A percentile compares a stretch with the other conserved stretches of the same genome.
phyloP scores from a whole-genome alignment of 1,140 invertebrate genomes.

The Drosophila lowei region DNA sequence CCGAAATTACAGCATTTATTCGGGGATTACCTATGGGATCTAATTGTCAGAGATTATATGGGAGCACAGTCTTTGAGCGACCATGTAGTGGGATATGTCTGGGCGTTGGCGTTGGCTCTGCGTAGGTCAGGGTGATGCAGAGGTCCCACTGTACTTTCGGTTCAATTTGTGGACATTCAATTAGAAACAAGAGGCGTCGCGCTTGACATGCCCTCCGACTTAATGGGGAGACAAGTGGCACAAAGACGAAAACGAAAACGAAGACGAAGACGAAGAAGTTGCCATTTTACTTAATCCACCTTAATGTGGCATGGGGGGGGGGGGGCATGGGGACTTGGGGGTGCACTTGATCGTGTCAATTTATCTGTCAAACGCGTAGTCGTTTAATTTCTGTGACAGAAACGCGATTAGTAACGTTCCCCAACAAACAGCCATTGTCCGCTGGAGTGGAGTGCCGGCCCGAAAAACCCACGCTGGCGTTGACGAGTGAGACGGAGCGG shows the following conservation, averaged over 20 bases:
- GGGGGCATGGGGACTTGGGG: slow-evolving; percentile 10
- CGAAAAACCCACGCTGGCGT: slow-evolving; percentile 30
- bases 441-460: slow-evolving; percentile 7
- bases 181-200: no score
- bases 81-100: neutral
- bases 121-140: slow-evolving; percentile 42
- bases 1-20: no score
- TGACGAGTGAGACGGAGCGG: slow-evolving; percentile 35
- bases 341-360: slow-evolving; percentile 76
- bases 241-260: no score
- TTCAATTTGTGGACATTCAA: slow-evolving; percentile 12
- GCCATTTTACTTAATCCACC: slow-evolving; percentile 72
- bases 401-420: slow-evolving; percentile 71
- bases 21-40: slow-evolving; percentile 2
- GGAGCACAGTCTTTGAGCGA: neutral
- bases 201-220: slow-evolving; percentile 14
- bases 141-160: slow-evolving; percentile 29
- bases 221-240: slow-evolving; percentile 29
- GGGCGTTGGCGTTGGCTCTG: no score
- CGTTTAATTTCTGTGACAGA: slow-evolving; percentile 78
- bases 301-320: slow-evolving; percentile 43
- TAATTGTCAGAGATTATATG: neutral
- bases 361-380: slow-evolving; percentile 68
- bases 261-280: slow-evolving; percentile 28
- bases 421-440: slow-evolving; percentile 39